These are phyloP conservation scores for Neopelma chrysocephalum DNA, from an alignment of 2,797 vertebrate species.

Conservation along the genomic window DNA sequence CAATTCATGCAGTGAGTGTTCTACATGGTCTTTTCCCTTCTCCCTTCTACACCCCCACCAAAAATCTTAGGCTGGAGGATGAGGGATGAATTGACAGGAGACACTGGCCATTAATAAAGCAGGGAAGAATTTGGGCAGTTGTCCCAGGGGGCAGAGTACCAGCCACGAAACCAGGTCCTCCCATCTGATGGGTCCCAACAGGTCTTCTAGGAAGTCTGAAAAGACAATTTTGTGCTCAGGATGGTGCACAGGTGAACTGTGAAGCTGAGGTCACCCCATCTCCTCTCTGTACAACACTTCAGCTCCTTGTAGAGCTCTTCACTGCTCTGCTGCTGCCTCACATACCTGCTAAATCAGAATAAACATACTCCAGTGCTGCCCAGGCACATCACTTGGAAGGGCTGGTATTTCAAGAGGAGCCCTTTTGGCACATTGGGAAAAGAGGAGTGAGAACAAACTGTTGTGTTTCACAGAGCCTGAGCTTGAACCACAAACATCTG, in stretches of 20 bases:
- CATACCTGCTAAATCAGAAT: conserved; percentile 58
- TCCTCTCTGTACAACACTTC: not conserved
- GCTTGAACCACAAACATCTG: not conserved
- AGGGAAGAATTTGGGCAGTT: not conserved
- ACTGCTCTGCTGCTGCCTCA: not conserved
- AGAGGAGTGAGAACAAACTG: not conserved
- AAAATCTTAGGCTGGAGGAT: not conserved
- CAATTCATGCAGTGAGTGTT: not conserved
- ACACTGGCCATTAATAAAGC: too few species aligned
- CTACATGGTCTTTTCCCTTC: not conserved
- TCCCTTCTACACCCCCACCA: not conserved
- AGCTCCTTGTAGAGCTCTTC: not conserved
- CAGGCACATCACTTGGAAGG: conserved; percentile 6
- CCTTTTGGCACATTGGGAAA: not conserved
- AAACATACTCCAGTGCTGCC: conserved; percentile 35
- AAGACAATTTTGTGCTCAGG: not conserved
- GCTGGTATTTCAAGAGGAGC: conserved; percentile 50
- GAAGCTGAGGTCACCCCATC: not conserved
- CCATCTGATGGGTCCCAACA: not conserved
- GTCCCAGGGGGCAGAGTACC: not conserved
- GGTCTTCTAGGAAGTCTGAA: not conserved
- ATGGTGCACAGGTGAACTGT: not conserved
- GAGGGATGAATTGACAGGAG: not conserved
- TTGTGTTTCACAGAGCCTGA: not conserved
- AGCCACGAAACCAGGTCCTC: not conserved